Evolutionary conservation across 1,140 invertebrate species (phyloP).

Genomic region (Drosophila hydei): DNA sequence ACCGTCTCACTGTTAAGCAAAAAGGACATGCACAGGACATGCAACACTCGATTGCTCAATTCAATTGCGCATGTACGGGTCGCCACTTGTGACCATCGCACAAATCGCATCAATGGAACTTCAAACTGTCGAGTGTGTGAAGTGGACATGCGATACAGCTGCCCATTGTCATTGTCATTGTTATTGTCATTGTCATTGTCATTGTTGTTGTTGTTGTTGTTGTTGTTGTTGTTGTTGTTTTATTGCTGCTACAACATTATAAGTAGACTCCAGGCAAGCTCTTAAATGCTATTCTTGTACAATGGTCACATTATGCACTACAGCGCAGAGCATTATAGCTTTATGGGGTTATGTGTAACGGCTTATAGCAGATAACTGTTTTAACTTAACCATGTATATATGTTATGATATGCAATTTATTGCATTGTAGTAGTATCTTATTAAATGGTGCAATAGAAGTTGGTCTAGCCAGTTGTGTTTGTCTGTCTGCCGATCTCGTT

Average conservation of each 20-base stretch:
- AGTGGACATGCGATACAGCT: conserved; percentile 14
- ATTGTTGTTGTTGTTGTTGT: not conserved
- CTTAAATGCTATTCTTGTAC: not conserved
- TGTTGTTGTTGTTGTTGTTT: conserved; percentile 5
- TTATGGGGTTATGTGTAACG: not conserved
- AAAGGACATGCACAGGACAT: conserved; percentile 9
- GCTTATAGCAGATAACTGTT: not conserved
- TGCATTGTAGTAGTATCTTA: too few relatives aligned
- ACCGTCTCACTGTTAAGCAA: not conserved
- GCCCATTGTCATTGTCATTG: conserved; percentile 12
- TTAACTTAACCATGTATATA: too few relatives aligned
- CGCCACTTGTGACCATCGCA: conserved; percentile 10
- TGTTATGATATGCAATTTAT: too few relatives aligned
- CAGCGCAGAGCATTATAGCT: not conserved
- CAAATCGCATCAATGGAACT: conserved; percentile 25
- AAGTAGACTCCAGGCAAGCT: conserved; percentile 10
- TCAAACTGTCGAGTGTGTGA: conserved; percentile 21
- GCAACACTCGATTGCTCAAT: conserved; percentile 21
- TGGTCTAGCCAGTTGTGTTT: too few relatives aligned
- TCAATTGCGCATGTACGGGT: conserved; percentile 10
- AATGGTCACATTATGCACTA: not conserved
- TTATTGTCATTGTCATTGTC: conserved; percentile 7
- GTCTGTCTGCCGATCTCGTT: too few relatives aligned
- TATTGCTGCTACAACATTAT: not conserved
- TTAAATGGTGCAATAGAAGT: too few relatives aligned